Evolutionary conservation across 2,888 invertebrate species (phyloP).

Genomic region (Lacanobia oleracea): DNA sequence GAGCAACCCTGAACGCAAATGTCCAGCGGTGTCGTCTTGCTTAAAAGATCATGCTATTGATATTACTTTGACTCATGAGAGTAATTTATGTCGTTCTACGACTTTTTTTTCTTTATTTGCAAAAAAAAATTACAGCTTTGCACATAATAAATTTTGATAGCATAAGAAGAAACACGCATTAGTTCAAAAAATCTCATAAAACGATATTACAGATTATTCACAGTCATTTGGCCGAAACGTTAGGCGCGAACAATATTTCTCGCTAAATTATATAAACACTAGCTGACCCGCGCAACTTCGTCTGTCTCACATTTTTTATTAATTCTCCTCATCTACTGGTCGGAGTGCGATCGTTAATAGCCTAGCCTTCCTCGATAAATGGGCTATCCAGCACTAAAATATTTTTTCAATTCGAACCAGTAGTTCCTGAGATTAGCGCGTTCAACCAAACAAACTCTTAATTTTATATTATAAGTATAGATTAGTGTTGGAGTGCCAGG

Average conservation of each 20-base stretch:
- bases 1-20: too few species aligned
- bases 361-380: too few species aligned
- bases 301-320: too few species aligned
- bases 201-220: constrained; percentile 62
- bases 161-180: constrained; percentile 31
- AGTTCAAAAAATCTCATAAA: constrained; percentile 35
- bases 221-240: constrained; percentile 60
- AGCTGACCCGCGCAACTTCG: too few species aligned
- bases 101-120: constrained; percentile 14
- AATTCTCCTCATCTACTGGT: too few species aligned
- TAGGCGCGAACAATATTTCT: constrained; percentile 56
- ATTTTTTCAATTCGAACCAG: too few species aligned
- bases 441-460: too few species aligned
- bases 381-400: too few species aligned
- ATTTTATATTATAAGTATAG: too few species aligned
- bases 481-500: constrained; percentile 19
- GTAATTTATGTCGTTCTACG: not conserved
- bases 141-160: constrained; percentile 44
- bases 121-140: constrained; percentile 46
- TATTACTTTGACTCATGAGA: not conserved
- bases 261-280: constrained; percentile 59
- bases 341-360: too few species aligned
- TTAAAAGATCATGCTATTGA: not conserved
- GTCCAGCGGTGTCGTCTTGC: not conserved
- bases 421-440: too few species aligned